phyloP scores from a whole-genome alignment of 2,113 vertebrate genomes.

The Dermatemys mawii region DNA sequence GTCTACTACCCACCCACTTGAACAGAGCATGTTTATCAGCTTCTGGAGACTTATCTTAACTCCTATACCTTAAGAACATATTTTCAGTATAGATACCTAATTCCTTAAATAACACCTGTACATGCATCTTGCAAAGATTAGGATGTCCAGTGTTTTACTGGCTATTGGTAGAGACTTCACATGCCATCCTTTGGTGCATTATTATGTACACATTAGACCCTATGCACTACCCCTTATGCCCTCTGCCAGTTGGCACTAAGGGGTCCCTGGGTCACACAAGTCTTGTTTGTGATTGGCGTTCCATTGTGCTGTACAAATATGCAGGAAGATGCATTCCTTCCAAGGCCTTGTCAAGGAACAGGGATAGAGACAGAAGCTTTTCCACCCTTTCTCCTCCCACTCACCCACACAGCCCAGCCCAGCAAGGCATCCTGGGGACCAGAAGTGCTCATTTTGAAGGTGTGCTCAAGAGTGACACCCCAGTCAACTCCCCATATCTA shows the following conservation, averaged over 20 bases:
- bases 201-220: not conserved
- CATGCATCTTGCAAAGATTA: not conserved
- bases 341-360: too few species aligned
- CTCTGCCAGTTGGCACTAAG: not conserved
- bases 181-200: not conserved
- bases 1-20: not conserved
- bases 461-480: too few species aligned
- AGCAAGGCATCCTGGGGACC: too few species aligned
- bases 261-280: not conserved
- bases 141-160: not conserved
- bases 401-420: too few species aligned
- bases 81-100: not conserved
- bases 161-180: not conserved
- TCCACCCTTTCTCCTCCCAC: too few species aligned
- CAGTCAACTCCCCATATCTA: too few species aligned
- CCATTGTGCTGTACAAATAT: not conserved
- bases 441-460: too few species aligned
- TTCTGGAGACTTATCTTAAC: too few species aligned
- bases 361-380: too few species aligned
- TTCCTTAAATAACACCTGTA: not conserved
- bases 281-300: rapidly evolving
- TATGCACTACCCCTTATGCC: not conserved
- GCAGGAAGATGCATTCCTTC: conserved; percentile 14
- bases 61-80: not conserved
- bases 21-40: not conserved